Evolutionary conservation across 2,797 vertebrate genomes (phyloP), one percentile per base, ranked within the genome.

Genomic region (Rhabdomys pumilio): DNA sequence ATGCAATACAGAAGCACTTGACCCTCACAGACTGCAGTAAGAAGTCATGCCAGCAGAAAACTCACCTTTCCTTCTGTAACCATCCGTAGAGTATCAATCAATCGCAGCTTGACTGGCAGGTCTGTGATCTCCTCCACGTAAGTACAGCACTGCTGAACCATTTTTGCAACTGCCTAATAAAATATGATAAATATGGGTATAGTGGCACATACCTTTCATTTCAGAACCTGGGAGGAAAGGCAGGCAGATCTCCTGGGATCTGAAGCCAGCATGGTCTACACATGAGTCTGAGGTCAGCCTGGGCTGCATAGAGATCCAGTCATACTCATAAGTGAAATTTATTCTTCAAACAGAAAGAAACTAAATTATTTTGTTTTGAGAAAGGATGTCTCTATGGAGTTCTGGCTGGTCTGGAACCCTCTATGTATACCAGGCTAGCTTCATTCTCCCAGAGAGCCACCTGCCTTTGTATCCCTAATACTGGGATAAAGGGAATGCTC

Each of bases 81-180:
- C 53, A 99, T 99, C 72, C 99, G 98, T 93, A 99, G 99, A 0
- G 99, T 99, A 98, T 99, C 99, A 15, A 99, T 99, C 90, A 99
- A 98, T 87, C 99, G 98, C 97, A 99, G 99, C 98, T 99, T 99
- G 98, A 99, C 98, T 11, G 99, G 98, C 73, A 99, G 98, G 97
- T 99, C 99, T 96, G 99, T 99, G 97, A 99, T 96, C 90, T 99
- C 98, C 94, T 99, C 99, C 86, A 99, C 99, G 0, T 99, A 99
- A 90, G 99, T 99, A 98, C 99, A 99, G 98, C 99, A 99, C 98
- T 99, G 99, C 94, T 99, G 99, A 95, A 99, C 99, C 99, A 99
- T 99, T 99, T 99, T 99, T 97, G 99, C 99, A 98, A 99, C 99
- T 98, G 99, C 99, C 99, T 99, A 90, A 91, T 99, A 89, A 90